phyloP scores from a whole-genome alignment of 2,113 vertebrate species.

The Thunnus maccoyii region DNA sequence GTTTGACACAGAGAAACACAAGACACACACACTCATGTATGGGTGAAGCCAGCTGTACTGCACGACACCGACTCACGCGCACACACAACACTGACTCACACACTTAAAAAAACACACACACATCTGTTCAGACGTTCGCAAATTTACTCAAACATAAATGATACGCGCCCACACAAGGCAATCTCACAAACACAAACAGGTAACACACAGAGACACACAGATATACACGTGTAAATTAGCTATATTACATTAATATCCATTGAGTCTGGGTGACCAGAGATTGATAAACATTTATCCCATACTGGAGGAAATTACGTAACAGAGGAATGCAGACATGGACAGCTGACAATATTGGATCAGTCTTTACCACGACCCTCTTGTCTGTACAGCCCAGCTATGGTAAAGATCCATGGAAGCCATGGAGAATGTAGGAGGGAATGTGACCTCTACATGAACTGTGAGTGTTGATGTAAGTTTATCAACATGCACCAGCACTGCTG shows the following conservation, averaged over 20 bases:
- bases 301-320: constrained; percentile 70
- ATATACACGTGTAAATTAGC: constrained; percentile 55
- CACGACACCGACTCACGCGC: constrained; percentile 56
- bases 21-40: constrained; percentile 69
- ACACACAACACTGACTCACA: constrained; percentile 9
- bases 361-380: constrained; percentile 82
- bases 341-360: constrained; percentile 83
- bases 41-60: constrained; percentile 77
- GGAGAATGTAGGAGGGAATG: constrained; percentile 77
- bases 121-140: constrained; percentile 38
- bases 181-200: constrained; percentile 49
- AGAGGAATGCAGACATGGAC: constrained; percentile 83
- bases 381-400: constrained; percentile 80
- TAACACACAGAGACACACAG: constrained; percentile 36
- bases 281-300: constrained; percentile 63
- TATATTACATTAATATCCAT: constrained; percentile 52
- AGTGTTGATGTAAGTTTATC: constrained; percentile 84
- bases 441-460: constrained; percentile 85
- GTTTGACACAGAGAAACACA: constrained; percentile 72
- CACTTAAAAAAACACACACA: constrained; percentile 39
- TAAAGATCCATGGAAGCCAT: constrained; percentile 85
- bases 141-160: constrained; percentile 42
- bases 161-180: constrained; percentile 30
- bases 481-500: constrained; percentile 84
- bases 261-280: constrained; percentile 69